Conservation (phyloP, 1,140 invertebrate genomes). For the Bombus cullumanus region DNA sequence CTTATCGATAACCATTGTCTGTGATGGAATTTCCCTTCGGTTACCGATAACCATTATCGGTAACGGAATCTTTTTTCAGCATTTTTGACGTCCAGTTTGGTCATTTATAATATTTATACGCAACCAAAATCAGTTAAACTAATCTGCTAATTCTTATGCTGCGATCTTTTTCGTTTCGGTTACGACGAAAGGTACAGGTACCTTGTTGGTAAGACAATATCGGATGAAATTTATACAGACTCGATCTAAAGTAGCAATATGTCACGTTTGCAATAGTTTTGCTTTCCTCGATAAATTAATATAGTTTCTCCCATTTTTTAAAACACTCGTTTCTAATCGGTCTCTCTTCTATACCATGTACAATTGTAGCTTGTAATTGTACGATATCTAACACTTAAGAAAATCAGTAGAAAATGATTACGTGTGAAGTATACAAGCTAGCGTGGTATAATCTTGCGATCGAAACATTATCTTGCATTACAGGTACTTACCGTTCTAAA, state of each 20-base stretch:
- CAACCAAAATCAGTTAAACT: too few species aligned
- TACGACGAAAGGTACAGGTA: too few species aligned
- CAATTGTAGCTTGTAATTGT: neutral
- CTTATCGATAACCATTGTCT: too few species aligned
- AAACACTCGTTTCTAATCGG: neutral
- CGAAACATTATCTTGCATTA: neutral
- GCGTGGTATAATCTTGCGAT: neutral
- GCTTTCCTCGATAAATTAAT: neutral
- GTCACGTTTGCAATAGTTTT: neutral
- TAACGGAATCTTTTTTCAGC: too few species aligned
- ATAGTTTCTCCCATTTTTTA: fast-evolving
- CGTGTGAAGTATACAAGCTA: neutral
- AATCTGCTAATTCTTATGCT: too few species aligned
- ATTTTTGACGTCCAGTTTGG: too few species aligned
- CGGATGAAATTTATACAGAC: neutral
- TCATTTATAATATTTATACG: too few species aligned
- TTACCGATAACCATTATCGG: too few species aligned
- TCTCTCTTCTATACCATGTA: neutral
- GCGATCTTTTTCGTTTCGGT: too few species aligned
- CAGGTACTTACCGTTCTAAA: constrained; percentile 11
- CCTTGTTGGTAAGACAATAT: neutral
- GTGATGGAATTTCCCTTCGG: too few species aligned
- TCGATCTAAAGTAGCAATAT: neutral
- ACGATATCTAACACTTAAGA: neutral
- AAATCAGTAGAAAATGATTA: neutral